Evolutionary conservation across 1,140 invertebrate species (phyloP).

Genomic region (Venustaconcha ellipsiformis): DNA sequence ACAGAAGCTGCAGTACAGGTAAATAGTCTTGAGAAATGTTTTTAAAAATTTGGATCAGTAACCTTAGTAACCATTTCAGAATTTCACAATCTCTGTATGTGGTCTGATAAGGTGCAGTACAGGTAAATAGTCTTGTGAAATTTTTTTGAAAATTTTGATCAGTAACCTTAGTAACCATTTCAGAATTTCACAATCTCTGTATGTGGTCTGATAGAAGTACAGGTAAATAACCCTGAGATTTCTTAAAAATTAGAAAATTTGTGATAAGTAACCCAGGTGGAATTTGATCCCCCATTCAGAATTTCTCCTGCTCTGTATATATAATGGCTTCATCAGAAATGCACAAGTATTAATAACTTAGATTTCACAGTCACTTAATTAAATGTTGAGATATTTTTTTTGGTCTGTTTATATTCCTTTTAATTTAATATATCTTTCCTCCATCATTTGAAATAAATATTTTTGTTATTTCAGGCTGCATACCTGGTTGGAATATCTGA

Average conservation of each 20-base stretch:
- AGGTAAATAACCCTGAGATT: not conserved
- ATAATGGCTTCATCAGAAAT: no score
- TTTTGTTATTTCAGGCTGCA: slow-evolving; percentile 79
- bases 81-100: not conserved
- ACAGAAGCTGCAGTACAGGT: slow-evolving; percentile 89
- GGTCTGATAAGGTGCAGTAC: not conserved
- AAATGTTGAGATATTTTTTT: no score
- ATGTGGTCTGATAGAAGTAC: not conserved
- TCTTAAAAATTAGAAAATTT: not conserved
- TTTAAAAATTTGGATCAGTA: no score
- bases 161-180: not conserved
- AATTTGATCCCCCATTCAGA: not conserved
- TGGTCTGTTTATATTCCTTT: no score
- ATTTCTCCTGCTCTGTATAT: not conserved
- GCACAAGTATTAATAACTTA: no score
- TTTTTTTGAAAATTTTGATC: no score
- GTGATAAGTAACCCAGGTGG: not conserved
- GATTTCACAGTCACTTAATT: no score
- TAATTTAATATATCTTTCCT: not conserved
- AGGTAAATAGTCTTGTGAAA: not conserved
- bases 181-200: not conserved
- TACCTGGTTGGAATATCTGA: slow-evolving; percentile 95
- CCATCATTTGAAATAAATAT: not conserved
- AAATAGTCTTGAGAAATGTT: not conserved
- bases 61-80: not conserved